These are phyloP conservation scores for Epizoanthus fatuus DNA, from an alignment of 92 coral and sea anemone species.

Conservation along the genomic window DNA sequence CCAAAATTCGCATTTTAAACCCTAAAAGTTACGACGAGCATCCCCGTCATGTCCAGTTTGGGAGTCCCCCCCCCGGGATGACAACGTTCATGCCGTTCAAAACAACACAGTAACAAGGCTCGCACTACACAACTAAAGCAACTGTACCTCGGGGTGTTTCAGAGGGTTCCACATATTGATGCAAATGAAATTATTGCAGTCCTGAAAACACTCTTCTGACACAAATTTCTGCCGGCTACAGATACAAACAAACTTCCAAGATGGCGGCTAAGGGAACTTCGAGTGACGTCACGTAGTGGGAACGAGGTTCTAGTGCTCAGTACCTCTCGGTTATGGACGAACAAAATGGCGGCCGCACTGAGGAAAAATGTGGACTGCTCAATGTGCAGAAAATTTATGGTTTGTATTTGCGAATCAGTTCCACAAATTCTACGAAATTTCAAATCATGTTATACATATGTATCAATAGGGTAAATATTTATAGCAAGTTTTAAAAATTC, in stretches of 20 bases:
- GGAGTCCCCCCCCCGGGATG: too few species aligned
- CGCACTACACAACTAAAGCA: neutral
- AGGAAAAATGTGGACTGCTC: slow-evolving; percentile 3
- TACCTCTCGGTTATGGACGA: neutral
- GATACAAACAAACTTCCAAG: slow-evolving; percentile 12
- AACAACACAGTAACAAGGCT: neutral
- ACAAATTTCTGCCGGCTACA: neutral
- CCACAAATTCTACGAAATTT: neutral
- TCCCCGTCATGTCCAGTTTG: neutral
- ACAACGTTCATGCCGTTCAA: neutral
- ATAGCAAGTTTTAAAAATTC: neutral
- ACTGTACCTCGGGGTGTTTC: slow-evolving; percentile 36
- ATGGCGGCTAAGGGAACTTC: slow-evolving; percentile 26
- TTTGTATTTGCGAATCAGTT: slow-evolving; percentile 2
- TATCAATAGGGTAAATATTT: neutral
- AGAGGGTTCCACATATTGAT: slow-evolving; percentile 26
- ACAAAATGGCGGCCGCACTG: slow-evolving; percentile 37
- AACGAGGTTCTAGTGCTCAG: slow-evolving; percentile 40
- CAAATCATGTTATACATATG: neutral
- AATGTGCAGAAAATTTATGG: slow-evolving; percentile 16
- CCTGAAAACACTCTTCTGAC: neutral
- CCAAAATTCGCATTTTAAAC: too few species aligned
- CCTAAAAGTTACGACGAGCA: neutral
- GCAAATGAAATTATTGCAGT: neutral
- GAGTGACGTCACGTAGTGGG: slow-evolving; percentile 9